A percentile compares a stretch with the other conserved stretches of the same genome.
Conservation (phyloP, 2,888 invertebrate species). For the Phortica magna region DNA sequence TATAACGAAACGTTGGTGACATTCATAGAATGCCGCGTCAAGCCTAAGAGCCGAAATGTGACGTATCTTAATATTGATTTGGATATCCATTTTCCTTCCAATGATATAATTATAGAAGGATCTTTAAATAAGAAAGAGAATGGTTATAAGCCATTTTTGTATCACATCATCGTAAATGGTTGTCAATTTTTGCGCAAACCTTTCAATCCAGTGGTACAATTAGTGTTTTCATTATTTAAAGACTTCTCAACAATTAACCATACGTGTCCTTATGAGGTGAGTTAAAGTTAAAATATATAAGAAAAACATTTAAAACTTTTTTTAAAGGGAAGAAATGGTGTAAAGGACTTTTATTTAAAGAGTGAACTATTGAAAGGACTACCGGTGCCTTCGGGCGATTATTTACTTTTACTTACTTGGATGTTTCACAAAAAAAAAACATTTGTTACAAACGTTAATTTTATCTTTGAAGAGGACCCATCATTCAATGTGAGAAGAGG, state of each 20-base stretch:
- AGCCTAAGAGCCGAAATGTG: slow-evolving; percentile 11
- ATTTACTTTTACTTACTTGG: not conserved
- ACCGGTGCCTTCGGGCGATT: not conserved
- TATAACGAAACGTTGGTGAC: not conserved
- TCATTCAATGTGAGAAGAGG: no score
- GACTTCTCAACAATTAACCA: slow-evolving; percentile 8
- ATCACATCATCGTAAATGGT: not conserved
- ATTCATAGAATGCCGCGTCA: not conserved
- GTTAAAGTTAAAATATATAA: not conserved
- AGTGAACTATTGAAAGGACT: not conserved
- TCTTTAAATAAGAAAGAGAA: slow-evolving; percentile 7
- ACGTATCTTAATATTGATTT: not conserved
- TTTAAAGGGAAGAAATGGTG: not conserved
- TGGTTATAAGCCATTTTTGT: slow-evolving; percentile 14
- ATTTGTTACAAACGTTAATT: no score
- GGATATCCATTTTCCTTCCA: not conserved
- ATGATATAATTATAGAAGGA: not conserved
- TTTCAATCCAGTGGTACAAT: not conserved
- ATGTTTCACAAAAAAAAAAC: not conserved
- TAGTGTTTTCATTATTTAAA: not conserved
- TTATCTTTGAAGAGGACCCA: no score
- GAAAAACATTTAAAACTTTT: no score
- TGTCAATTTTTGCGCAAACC: not conserved
- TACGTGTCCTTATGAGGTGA: slow-evolving; percentile 40
- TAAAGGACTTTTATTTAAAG: not conserved